A percentile compares a stretch with the other conserved stretches of the same genome.
Conservation (phyloP, 2,113 vertebrate genomes). For the Pitta sordida region DNA sequence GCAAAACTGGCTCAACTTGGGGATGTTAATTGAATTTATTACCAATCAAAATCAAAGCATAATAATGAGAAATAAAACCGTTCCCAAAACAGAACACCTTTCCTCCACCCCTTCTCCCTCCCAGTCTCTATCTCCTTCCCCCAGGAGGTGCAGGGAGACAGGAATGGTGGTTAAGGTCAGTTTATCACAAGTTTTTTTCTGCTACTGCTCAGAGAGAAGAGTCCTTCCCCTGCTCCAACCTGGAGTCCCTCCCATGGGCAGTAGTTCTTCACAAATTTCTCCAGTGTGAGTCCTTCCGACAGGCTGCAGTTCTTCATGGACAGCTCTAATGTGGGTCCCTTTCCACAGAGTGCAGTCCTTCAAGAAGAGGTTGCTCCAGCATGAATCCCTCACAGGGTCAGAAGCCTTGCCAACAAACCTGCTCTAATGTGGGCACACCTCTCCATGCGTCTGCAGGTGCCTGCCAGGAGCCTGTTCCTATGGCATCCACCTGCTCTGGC, state of each 20-base stretch:
- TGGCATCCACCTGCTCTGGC: neutral
- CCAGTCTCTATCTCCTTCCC: neutral
- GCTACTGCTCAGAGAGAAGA: neutral
- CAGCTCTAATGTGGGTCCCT: fast-evolving
- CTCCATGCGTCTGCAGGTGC: neutral
- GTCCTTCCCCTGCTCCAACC: neutral
- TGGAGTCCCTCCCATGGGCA: neutral
- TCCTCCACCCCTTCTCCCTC: neutral
- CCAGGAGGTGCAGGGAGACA: too few relatives aligned
- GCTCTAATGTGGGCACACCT: neutral
- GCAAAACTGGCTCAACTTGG: neutral
- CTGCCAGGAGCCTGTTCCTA: neutral
- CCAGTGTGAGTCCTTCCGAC: neutral
- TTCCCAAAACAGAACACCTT: neutral
- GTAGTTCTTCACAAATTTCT: neutral
- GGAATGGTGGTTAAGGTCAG: neutral
- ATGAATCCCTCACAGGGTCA: too few relatives aligned
- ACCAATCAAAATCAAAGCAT: neutral
- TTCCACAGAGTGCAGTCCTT: neutral
- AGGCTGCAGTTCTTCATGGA: neutral
- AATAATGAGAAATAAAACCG: neutral
- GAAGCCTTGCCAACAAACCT: neutral
- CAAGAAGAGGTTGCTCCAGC: neutral
- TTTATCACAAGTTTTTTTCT: too few relatives aligned
- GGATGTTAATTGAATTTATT: neutral